Percentiles rank a stretch among this genome's conserved stretches.
Conservation (phyloP, 2,113 vertebrate species). For the Chionis minor region DNA sequence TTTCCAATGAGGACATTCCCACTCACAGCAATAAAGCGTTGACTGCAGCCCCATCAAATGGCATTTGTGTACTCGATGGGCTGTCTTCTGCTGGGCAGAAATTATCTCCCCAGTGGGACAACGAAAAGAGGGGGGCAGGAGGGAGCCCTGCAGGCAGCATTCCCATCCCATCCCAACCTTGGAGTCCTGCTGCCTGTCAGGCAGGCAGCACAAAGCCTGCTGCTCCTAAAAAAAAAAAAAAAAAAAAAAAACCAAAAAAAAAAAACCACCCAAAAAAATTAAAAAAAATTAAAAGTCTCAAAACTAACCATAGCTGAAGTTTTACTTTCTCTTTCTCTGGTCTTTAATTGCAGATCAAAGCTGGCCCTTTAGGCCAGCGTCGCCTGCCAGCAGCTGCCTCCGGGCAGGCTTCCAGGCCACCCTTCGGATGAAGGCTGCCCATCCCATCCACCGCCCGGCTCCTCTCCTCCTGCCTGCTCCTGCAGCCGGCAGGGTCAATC, state of each 20-base stretch:
- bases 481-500: background rate
- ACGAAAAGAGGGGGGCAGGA: accelerated
- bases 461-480: background rate
- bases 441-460: background rate
- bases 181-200: accelerated
- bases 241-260: too few species aligned
- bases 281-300: too few species aligned
- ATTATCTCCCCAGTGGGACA: background rate
- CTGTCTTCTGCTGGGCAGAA: background rate
- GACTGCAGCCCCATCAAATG: background rate
- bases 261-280: too few species aligned
- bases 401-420: background rate
- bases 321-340: conserved; percentile 56
- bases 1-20: background rate
- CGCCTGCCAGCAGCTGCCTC: conserved; percentile 34
- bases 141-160: accelerated
- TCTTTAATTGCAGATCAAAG: conserved; percentile 37
- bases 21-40: background rate
- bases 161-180: background rate
- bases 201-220: background rate
- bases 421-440: background rate
- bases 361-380: background rate
- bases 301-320: background rate
- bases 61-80: background rate
- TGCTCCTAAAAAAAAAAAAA: accelerated